Base-by-base conservation (phyloP, 2,113 vertebrate species). In the Actinemys pallida region DNA sequence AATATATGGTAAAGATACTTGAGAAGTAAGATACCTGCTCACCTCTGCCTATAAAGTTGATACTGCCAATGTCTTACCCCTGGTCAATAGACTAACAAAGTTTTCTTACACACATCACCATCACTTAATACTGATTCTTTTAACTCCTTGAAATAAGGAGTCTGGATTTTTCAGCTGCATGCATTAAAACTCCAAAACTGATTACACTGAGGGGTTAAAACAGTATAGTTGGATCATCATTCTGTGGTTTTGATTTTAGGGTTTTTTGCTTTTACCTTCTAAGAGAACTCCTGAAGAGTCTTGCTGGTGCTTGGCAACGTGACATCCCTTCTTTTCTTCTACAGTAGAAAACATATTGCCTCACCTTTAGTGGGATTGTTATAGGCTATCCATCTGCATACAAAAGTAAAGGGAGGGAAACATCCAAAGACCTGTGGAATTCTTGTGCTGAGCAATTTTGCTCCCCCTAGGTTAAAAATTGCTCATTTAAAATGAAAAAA, bases 11-110 rank as follows among this genome's bases (percentile, higher is more conserved):
- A 90, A 54, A 91, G 87, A 83, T 91, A 59, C 35, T 45, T 96
- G 56, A 91, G 83, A 95, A 96, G 91, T 91, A 96, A 93, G 83
- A 92, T 81, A 45, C 83, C 83, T 22, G 84, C 62, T 76, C 50
- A 96, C 89, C 85, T 92, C 78, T 90, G 95, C 92, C 39, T 56
- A 86, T 83, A 92, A 96, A 83, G 92, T 86, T 86, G 90, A 19
- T 27, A 81, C 50, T 81, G 87, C 59, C 85, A 91, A 81, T 50
- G 27, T 94, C 86, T 59, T 59, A 87, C 22, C 42, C 88, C 76
- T 56, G 59, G 79, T 93, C 86, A 90, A 78, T 79, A 80, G 19
- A 35, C 90, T 89, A 95, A 89, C 35, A 7, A 83, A 88, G 42
- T 92, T 90, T 96, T 79, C 56, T 24, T 42, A 85, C 25, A 47